These are phyloP conservation scores for Tupiocoris notatus DNA, from an alignment of 2,888 invertebrate species.

Conservation along the genomic window DNA sequence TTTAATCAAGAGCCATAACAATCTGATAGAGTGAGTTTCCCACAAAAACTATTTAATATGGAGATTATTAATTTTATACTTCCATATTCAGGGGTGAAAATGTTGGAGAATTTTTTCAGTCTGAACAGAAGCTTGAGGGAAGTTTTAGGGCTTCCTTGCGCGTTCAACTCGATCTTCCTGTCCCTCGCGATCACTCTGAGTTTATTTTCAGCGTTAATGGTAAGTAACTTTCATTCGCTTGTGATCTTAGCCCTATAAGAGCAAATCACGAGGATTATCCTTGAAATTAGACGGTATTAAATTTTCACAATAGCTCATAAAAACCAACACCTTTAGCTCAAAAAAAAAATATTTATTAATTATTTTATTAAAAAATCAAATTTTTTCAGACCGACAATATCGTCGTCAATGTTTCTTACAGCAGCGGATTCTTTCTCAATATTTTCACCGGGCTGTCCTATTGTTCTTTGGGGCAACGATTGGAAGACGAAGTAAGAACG, in stretches of 20 bases:
- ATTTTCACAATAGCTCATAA: too few relatives aligned
- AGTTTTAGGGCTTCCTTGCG: conserved; percentile 14
- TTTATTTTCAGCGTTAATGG: background rate
- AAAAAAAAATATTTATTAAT: too few relatives aligned
- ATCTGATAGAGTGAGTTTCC: background rate
- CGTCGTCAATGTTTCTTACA: background rate
- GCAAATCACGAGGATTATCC: too few relatives aligned
- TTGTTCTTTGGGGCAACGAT: conserved; percentile 23
- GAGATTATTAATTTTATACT: background rate
- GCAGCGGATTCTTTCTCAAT: background rate
- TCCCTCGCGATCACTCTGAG: conserved; percentile 2
- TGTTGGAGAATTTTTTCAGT: too few relatives aligned
- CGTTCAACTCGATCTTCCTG: conserved; percentile 13
- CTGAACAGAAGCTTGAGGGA: conserved; percentile 1
- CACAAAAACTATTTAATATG: background rate
- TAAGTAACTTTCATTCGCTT: too few relatives aligned
- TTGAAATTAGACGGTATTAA: too few relatives aligned
- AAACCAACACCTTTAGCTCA: too few relatives aligned
- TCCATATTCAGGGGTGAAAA: too few relatives aligned
- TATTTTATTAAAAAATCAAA: too few relatives aligned
- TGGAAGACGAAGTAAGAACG: conserved; percentile 25
- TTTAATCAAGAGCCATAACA: background rate
- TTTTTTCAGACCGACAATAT: conserved; percentile 3
- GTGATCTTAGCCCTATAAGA: too few relatives aligned
- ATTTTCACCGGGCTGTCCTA: background rate